Evolutionary conservation across 1,140 invertebrate species (phyloP).

Genomic region (Trichonephila inaurata): DNA sequence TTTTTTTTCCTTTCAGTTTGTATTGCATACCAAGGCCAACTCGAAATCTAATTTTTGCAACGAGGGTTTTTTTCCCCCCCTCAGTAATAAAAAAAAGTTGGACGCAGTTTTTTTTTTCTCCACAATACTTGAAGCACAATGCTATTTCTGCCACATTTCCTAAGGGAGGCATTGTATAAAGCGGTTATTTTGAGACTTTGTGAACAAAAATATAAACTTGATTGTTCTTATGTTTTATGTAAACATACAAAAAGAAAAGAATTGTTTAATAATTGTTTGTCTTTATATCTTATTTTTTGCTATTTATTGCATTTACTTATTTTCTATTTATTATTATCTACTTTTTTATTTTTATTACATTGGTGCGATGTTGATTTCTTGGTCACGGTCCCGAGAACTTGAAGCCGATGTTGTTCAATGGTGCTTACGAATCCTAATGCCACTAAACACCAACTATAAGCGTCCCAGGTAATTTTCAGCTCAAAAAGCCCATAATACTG

Average conservation of each 20-base stretch:
- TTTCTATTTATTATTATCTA: no score
- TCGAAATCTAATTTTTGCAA: constrained; percentile 19
- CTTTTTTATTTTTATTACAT: no score
- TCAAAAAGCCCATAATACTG: no score
- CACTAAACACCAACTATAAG: neutral
- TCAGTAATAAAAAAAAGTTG: neutral
- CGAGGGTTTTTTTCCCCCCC: constrained; percentile 1
- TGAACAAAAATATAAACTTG: neutral
- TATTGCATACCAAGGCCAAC: neutral
- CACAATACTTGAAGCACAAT: neutral
- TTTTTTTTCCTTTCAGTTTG: neutral
- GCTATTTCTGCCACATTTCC: neutral
- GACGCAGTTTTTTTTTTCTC: neutral
- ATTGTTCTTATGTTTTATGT: neutral
- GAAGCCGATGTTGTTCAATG: no score
- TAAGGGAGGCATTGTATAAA: neutral
- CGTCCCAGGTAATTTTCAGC: no score
- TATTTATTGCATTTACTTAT: no score
- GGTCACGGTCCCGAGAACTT: no score
- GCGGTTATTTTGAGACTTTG: neutral
- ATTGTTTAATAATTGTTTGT: neutral
- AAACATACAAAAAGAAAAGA: neutral
- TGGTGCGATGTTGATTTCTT: no score
- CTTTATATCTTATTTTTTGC: neutral
- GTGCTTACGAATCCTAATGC: no score